Base-by-base conservation (phyloP, 2,797 vertebrate genomes). In the Enoplosus armatus region DNA sequence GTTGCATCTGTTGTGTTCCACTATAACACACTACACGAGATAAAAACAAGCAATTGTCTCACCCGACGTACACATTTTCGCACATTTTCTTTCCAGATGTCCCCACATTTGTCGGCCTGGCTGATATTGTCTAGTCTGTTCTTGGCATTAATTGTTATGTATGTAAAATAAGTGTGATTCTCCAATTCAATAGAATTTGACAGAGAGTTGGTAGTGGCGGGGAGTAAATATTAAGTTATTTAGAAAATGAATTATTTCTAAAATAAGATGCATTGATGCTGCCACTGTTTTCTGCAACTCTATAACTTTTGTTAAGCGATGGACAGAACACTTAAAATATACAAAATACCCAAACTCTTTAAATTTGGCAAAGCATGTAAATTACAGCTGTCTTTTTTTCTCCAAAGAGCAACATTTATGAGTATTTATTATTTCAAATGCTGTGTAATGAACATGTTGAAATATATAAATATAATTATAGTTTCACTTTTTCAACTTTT, bases 401-500 rank as follows among this genome's bases (percentile, higher is more conserved):
- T 10, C 35, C 33, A 1, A 45, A 50, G 43, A 47, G 33, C 31
- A 27, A 24, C 12, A 31, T 41, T 39, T 11, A 2, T 14, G 4
- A 12, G 20, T n/a, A n/a, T n/a, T n/a, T n/a, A n/a, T n/a, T n/a
- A n/a, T n/a, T 77, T 39, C 7, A 54, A 47, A 24, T 41, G n/a
- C 31, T 41, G n/a, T 43, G 4, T 47, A 35, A 60, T 31, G 8
- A 63, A 33, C 16, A 4, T 41, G 16, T 31, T 1, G 11, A 29
- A 26, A 53, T 18, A 1, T 53, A 47, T 69, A n/a, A n/a, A n/a
- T n/a, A n/a, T n/a, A n/a, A n/a, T n/a, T n/a, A n/a, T n/a, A 22
- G 14, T 31, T 75, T 41, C 16, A 61, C n/a, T n/a, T n/a, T n/a
- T n/a, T n/a, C n/a, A 55, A 76, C 63, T 78, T n/a, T 86, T 82